Percentiles rank a stretch among this genome's conserved stretches.
phyloP scores from a whole-genome alignment of 2,888 invertebrate species.

The Ellobium chinense region DNA sequence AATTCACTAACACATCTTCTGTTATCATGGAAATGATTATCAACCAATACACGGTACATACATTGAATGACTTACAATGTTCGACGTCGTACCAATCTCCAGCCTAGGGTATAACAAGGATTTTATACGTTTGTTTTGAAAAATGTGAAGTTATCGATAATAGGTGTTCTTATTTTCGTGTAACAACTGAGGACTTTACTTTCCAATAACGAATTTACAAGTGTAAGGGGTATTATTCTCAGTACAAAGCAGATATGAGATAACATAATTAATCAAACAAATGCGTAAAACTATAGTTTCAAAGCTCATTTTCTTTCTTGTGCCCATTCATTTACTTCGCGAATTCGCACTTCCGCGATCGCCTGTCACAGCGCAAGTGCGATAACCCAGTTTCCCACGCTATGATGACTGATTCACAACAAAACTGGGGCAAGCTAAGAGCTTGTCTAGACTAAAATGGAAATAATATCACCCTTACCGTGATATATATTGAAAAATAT shows the following conservation, averaged over 20 bases:
- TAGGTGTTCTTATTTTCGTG: neutral
- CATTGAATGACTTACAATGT: too few relatives aligned
- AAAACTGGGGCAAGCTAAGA: conserved; percentile 10
- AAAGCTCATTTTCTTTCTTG: conserved; percentile 12
- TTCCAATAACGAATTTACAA: too few relatives aligned
- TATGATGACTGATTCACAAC: conserved; percentile 12
- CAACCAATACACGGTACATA: too few relatives aligned
- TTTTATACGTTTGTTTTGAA: conserved; percentile 8
- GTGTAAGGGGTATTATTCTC: neutral
- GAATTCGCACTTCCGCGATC: conserved; percentile 44
- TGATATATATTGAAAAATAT: conserved; percentile 47
- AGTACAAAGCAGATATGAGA: neutral
- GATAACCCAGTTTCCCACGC: conserved; percentile 43
- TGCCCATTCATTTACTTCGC: conserved; percentile 19
- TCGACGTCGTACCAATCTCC: too few relatives aligned
- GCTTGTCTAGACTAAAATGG: conserved; percentile 2
- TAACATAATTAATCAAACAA: neutral
- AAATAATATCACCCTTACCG: conserved; percentile 45
- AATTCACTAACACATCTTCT: too few relatives aligned
- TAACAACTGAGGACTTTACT: too few relatives aligned
- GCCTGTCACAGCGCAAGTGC: conserved; percentile 38
- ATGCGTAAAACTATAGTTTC: too few relatives aligned
- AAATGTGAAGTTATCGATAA: conserved; percentile 20
- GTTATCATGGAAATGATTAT: too few relatives aligned
- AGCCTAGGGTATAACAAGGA: too few relatives aligned